A percentile compares a stretch with the other conserved stretches of the same genome.
phyloP scores from a whole-genome alignment of 2,888 invertebrate genomes.

The Coronaproctus castanopsis region DNA sequence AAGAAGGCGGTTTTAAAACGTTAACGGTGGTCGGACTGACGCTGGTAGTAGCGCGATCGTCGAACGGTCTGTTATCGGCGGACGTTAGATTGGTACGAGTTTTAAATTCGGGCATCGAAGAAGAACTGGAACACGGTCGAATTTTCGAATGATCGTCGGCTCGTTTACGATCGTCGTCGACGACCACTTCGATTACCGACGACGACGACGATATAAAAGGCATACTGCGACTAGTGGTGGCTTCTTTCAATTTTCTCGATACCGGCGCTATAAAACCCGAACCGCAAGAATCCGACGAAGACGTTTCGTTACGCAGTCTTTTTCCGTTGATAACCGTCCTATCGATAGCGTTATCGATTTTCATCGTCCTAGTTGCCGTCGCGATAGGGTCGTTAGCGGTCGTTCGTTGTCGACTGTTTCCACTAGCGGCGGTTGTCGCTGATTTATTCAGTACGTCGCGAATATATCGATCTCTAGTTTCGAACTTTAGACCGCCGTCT shows the following conservation, averaged over 20 bases:
- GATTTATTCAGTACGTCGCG: background rate
- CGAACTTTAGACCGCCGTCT: background rate
- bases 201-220: background rate
- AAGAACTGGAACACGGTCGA: constrained; percentile 20
- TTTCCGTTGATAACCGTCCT: background rate
- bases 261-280: constrained; percentile 8
- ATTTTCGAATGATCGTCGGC: background rate
- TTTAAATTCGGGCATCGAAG: constrained; percentile 23
- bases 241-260: background rate
- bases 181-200: background rate
- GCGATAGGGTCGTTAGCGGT: background rate
- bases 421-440: background rate
- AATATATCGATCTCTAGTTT: background rate
- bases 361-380: background rate
- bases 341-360: background rate
- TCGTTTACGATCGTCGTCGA: background rate
- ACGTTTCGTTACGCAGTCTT: background rate
- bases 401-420: background rate
- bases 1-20: constrained; percentile 11
- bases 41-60: background rate
- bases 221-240: background rate
- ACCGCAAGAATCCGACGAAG: constrained; percentile 11
- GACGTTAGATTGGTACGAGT: constrained; percentile 29
- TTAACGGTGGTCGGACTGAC: background rate
- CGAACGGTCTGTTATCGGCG: constrained; percentile 20